Evolutionary conservation across 2,113 vertebrate genomes (phyloP), one percentile per base, ranked within the genome.

Genomic region (Myrmecophaga tridactyla): DNA sequence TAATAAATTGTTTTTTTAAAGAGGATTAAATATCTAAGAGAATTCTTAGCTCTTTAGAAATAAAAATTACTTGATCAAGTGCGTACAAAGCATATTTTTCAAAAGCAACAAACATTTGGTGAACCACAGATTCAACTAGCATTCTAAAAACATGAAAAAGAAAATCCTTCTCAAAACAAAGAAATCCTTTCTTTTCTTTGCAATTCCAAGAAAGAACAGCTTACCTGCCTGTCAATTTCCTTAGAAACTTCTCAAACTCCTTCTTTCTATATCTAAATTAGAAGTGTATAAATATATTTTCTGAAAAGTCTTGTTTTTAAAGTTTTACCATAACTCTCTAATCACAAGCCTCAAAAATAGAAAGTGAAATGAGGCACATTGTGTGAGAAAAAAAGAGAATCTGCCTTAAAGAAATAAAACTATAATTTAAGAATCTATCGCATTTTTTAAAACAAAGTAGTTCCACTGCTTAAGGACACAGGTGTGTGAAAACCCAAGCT

Each of bases 1-100:
- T 88, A 93, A 62, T 41, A n/a, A 96, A 92, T 9, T 62, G 60
- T 69, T 75, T 92, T 92, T 86, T 34, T 92, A 80, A 89, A 85
- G n/a, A 80, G 63, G 20, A 72, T 84, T 41, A 90, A 72, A 76
- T 31, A 89, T 63, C 93, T 93, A 93, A 90, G 29, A 84, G 43
- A 60, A 88, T 63, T 76, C 27, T 31, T 56, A 81, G 29, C 53
- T 86, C 39, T 93, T 62, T 72, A 75, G 46, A 84, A 90, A 84
- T 69, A 86, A 65, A 91, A 89, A 80, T 87, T 63, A 84, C 39
- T 89, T 89, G 34, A 96, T 85, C 78, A 62, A 91, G 58, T 90
- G 58, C 75, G 21, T 84, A 88, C 46, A 85, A 85, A 80, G n/a
- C 63, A 69, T 41, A 80, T 69, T 96, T 89, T 91, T 93, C 41